Base-by-base conservation (phyloP, 1,140 invertebrate species). In the Harlomillsia oculata region DNA sequence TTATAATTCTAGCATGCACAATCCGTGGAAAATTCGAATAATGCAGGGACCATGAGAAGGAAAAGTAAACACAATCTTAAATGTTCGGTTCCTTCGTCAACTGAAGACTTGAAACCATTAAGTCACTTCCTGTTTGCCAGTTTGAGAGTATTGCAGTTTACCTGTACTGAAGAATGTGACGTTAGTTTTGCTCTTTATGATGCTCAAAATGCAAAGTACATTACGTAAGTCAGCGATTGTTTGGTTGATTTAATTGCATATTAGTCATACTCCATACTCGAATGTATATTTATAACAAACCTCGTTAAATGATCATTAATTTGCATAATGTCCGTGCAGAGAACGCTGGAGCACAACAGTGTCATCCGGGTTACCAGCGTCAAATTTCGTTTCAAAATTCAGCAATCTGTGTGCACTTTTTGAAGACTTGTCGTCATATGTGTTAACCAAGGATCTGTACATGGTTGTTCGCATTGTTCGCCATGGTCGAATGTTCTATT, bases 301-400 rank as follows among this genome's bases (percentile, higher is more conserved):
- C n/a, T n/a, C n/a, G n/a, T n/a, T n/a, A n/a, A n/a, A n/a, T n/a
- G n/a, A n/a, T n/a, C n/a, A n/a, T n/a, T n/a, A n/a, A n/a, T n/a
- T n/a, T n/a, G n/a, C n/a, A n/a, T n/a, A n/a, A n/a, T n/a, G n/a
- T n/a, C 41, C 52, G 72, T 75, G 41, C 63, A 92, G 89, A 60
- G 90, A 94, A 71, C 76, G 88, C 53, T 93, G n/a, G n/a, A n/a
- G n/a, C n/a, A 92, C 75, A 76, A 90, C 67, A 85, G 93, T 39
- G 79, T 81, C 67, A 84, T 93, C 68, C 11, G 23, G 18, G 5
- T 23, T 28, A 36, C 21, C n/a, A 54, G 52, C 9, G n/a, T 59
- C 56, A 50, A 55, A 44, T 18, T 60, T 60, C 69, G 79, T 89
- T 16, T 87, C 90, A 66, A 87, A 87, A 67, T 70, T 92, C 56